Base-by-base conservation (phyloP, 2,888 invertebrate genomes). In the Thysanoteuthis rhombus region DNA sequence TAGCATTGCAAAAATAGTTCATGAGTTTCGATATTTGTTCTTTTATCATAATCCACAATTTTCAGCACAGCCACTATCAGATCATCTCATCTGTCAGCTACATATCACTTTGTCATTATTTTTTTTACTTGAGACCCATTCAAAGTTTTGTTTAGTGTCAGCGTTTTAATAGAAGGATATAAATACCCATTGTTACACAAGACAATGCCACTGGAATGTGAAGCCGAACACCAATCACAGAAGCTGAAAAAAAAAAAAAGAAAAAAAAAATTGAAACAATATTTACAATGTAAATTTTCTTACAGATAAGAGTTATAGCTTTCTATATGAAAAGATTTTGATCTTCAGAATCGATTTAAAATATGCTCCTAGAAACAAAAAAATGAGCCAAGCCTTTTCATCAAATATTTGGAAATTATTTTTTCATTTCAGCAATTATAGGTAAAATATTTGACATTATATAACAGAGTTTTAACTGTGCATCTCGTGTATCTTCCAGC, bases 151-250 rank as follows among this genome's bases (percentile, higher is more conserved):
- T 16, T 75, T 75, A n/a, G 75, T 75, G 75, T 75, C 75, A 75
- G 75, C 75, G 75, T 94, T 97, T 96, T 52, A 97, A 94, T 93
- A 97, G 95, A 89, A 97, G 93, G 92, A 97, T 95, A 96, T 97
- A 97, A 89, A 96, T 94, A 39, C 97, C 97, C 96, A 97, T 97
- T 22, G 96, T 89, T 38, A 96, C 95, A 95, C 97, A 97, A 22
- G 96, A 94, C 52, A 97, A 93, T 32, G 97, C 96, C 93, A 97
- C 97, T 42, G 96, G 95, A 36, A 97, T 95, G 94, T 97, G 97
- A 42, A 97, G 96, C 94, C 97, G 95, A 22, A 97, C 97, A 52
- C 97, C 97, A 94, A 97, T 97, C 93, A 97, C 97, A 93, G 97
- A 96, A 32, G 96, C 97, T 97, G 96, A 93, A 95, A 95, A 36